Conservation (phyloP, 2,797 vertebrate species). For the Florisuga fusca region DNA sequence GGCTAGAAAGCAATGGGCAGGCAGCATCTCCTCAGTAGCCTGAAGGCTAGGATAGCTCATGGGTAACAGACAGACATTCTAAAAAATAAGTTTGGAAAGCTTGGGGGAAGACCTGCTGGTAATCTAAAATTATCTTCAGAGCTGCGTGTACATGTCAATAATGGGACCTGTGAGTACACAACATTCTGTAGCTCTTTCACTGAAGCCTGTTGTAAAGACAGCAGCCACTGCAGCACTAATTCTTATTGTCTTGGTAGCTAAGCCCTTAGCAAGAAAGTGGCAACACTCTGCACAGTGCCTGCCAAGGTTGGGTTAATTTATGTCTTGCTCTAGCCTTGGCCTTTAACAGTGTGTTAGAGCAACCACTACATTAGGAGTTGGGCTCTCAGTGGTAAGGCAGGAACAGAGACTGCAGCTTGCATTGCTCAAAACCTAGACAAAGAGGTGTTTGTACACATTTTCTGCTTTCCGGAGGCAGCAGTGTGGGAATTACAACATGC, state of each 20-base stretch:
- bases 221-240: neutral
- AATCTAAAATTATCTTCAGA: neutral
- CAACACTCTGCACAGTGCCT: neutral
- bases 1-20: neutral
- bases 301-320: neutral
- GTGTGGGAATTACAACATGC: neutral
- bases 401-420: neutral
- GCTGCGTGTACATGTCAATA: neutral
- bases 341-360: neutral
- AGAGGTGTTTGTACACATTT: neutral
- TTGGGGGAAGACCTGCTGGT: neutral
- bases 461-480: slow-evolving; percentile 17
- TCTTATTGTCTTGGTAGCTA: neutral
- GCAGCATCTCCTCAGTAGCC: neutral
- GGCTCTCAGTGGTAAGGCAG: neutral
- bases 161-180: neutral
- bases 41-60: neutral
- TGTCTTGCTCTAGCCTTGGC: neutral
- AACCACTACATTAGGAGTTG: neutral
- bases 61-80: neutral
- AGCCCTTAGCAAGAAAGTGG: neutral
- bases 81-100: neutral
- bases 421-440: slow-evolving; percentile 3
- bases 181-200: neutral
- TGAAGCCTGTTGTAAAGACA: neutral